Base-by-base conservation (phyloP, 2,797 vertebrate species). In the Sebastes iracundus region DNA sequence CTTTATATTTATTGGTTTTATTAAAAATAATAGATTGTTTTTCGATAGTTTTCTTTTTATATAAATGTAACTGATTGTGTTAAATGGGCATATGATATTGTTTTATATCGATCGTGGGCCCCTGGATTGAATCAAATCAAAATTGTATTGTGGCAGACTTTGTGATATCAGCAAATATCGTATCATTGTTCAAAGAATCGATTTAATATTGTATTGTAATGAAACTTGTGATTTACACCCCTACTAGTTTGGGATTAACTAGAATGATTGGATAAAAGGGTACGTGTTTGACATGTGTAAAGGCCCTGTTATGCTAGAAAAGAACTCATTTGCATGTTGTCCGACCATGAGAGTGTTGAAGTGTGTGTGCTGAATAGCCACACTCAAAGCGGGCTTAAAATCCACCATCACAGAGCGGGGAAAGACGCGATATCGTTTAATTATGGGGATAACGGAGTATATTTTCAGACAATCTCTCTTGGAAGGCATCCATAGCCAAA, bases 21-120 rank as follows among this genome's bases (percentile, higher is more conserved):
- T 42, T 16, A 42, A 42, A 42, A 42, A 42, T 0, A 42, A 16
- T 42, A 42, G 0, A 42, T 42, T 42, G 14, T 0, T 42, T 42
- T 42, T 16, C 6, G 0, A 42, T 42, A 0, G 38, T 42, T 42
- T 38, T 38, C 0, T 35, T 42, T 7, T 42, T 0, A 18, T 46
- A 46, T 18, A 46, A 46, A 42, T 42, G 38, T 42, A 42, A 42
- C 38, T 42, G 38, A 16, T 42, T 42, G 38, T 42, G 38, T 42
- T 42, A 42, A 42, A 46, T 16, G 14, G 42, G 42, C 14, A 1
- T 46, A 18, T 46, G 42, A 46, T 46, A 46, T 46, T 46, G 42
- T 18, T 0, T 46, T 46, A 18, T 18, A 46, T 46, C 1, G 42
- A 46, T 46, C 14, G 42, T 46, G 42, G 42, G 14, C 42, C 42